Percentiles rank a stretch among this genome's conserved stretches.
phyloP scores from a whole-genome alignment of 2,888 invertebrate species.

The Ethmia dodecea region DNA sequence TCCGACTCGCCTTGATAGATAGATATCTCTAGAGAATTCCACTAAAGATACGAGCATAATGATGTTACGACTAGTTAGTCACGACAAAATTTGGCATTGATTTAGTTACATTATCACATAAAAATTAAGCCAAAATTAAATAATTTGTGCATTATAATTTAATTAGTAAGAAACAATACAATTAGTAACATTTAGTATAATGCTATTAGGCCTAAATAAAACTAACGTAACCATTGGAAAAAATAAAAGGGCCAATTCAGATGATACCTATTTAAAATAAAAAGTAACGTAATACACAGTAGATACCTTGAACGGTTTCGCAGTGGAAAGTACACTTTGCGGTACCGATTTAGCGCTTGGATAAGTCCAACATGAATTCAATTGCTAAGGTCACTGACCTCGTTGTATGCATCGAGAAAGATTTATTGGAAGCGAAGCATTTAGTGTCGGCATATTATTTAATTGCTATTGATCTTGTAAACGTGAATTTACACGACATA shows the following conservation, averaged over 20 bases:
- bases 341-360: conserved; percentile 45
- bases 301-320: conserved; percentile 27
- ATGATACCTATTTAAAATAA: too few species aligned
- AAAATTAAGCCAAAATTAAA: too few species aligned
- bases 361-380: conserved; percentile 47
- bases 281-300: conserved; percentile 5
- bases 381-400: conserved; percentile 23
- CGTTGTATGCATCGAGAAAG: conserved; percentile 3
- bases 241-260: too few species aligned
- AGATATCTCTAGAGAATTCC: too few species aligned
- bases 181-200: neutral
- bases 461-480: neutral
- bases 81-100: too few species aligned
- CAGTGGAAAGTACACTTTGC: conserved; percentile 34
- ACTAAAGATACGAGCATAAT: too few species aligned
- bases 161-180: neutral
- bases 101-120: too few species aligned
- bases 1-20: too few species aligned
- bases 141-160: neutral
- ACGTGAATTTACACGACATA: too few species aligned
- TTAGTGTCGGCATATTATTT: neutral
- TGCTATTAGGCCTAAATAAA: neutral
- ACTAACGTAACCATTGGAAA: neutral
- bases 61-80: too few species aligned
- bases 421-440: neutral